These are phyloP conservation scores for Venusia cambrica DNA, from an alignment of 2,888 invertebrate genomes.

Conservation along the genomic window DNA sequence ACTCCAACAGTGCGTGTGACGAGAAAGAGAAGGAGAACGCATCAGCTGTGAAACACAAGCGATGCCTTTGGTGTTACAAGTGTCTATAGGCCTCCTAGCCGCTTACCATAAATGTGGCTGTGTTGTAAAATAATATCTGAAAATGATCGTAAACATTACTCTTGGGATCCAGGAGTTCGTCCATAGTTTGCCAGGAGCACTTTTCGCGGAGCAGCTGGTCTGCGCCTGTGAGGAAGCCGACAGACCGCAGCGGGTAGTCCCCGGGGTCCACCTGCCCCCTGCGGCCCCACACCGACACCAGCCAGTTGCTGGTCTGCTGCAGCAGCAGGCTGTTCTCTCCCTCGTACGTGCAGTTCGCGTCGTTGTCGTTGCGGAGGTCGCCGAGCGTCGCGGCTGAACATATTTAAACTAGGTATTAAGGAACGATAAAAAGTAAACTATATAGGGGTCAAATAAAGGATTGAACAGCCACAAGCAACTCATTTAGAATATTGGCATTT, in stretches of 20 bases:
- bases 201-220: slow-evolving; percentile 75
- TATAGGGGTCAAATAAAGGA: too few species aligned
- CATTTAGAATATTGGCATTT: too few species aligned
- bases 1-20: too few species aligned
- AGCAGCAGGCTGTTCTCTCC: slow-evolving; percentile 95
- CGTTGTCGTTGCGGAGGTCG: slow-evolving; percentile 88
- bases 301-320: slow-evolving; percentile 94
- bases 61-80: too few species aligned
- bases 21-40: too few species aligned
- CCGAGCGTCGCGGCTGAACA: slow-evolving; percentile 87
- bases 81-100: too few species aligned
- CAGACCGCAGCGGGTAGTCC: slow-evolving; percentile 85
- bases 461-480: too few species aligned
- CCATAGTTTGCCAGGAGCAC: slow-evolving; percentile 68
- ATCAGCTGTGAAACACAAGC: too few species aligned
- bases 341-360: slow-evolving; percentile 94
- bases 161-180: slow-evolving; percentile 73
- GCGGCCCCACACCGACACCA: slow-evolving; percentile 83
- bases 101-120: too few species aligned
- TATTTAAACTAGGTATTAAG: too few species aligned
- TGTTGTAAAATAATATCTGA: too few species aligned
- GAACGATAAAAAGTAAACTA: too few species aligned
- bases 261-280: slow-evolving; percentile 53
- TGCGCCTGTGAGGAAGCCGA: slow-evolving; percentile 81
- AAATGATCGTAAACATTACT: slow-evolving; percentile 10